Base-by-base conservation (phyloP, 2,113 vertebrate genomes). In the Australoheros scitulus region DNA sequence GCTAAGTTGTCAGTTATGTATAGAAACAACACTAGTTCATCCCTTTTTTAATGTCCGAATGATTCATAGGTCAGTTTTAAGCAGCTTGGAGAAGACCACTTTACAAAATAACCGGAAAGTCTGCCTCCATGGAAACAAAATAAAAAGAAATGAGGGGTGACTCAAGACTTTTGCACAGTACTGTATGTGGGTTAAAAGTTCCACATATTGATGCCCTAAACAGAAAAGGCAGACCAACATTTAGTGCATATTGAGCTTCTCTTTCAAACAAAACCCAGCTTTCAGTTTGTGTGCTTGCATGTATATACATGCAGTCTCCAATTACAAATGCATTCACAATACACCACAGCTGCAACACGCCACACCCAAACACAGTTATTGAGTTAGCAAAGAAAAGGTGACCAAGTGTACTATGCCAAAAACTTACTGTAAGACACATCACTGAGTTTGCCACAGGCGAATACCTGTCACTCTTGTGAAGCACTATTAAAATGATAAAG, bases 351-450 rank as follows among this genome's bases (percentile, higher is more conserved):
- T 76, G 89, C 24, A 83, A 76, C 61, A 78, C 72, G 77, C 88
- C 90, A 85, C 91, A 88, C 87, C 91, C 76, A 15, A n/a, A 52
- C 61, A 76, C 58, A 83, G 34, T 81, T 81, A 75, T 11, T 36
- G 36, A 80, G 55, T 29, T 64, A 29, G 11, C 78, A 11, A 68
- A 56, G 83, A 85, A 52, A 32, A 75, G 22, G 77, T 85, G 79
- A 70, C 68, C 82, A 34, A 52, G 56, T 6, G 55, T n/a, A 56
- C 79, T 79, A 80, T 78, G 86, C 80, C 74, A 83, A 74, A 60
- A 83, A 86, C 82, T 38, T 81, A 88, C 76, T 38, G 8, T 18
- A 72, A 86, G 76, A 38, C 29, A 20, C 77, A 8, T 82, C 76
- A 88, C 3, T 75, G 63, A 63, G 55, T 56, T 87, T 61, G 81